phyloP scores from a whole-genome alignment of 2,797 vertebrate species.

The Acomys russatus region DNA sequence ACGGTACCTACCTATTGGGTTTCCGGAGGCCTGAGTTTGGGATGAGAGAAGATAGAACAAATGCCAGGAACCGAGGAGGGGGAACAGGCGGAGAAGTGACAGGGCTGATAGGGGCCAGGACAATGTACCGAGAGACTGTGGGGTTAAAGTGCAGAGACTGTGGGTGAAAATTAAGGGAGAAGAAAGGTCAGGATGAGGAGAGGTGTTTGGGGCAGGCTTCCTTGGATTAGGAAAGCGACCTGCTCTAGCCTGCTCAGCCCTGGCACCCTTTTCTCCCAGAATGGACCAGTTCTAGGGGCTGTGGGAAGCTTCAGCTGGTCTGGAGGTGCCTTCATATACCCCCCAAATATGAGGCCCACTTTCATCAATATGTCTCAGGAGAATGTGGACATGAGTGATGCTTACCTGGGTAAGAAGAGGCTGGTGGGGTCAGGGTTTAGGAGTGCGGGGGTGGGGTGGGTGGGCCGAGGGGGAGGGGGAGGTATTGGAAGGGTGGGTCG shows the following conservation, averaged over 20 bases:
- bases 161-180: background rate
- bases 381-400: slow-evolving; percentile 78
- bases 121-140: background rate
- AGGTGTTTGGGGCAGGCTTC: fast-evolving
- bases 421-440: background rate
- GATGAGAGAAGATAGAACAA: background rate
- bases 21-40: background rate
- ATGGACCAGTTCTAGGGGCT: slow-evolving; percentile 80
- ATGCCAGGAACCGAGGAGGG: fast-evolving
- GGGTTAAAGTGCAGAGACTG: background rate
- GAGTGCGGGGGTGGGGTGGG: too few species aligned
- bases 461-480: too few species aligned
- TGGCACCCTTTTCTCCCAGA: slow-evolving; percentile 73
- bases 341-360: fast-evolving
- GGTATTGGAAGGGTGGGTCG: fast-evolving
- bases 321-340: slow-evolving; percentile 84
- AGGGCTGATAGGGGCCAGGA: background rate
- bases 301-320: slow-evolving; percentile 86
- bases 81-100: background rate
- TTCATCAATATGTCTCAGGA: slow-evolving; percentile 84
- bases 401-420: slow-evolving; percentile 85
- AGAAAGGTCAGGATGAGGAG: background rate
- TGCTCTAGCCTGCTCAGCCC: background rate
- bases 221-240: background rate
- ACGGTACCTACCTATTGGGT: background rate